Base-by-base conservation (phyloP, 2,888 invertebrate species). In the Lacanobia wlatinum region DNA sequence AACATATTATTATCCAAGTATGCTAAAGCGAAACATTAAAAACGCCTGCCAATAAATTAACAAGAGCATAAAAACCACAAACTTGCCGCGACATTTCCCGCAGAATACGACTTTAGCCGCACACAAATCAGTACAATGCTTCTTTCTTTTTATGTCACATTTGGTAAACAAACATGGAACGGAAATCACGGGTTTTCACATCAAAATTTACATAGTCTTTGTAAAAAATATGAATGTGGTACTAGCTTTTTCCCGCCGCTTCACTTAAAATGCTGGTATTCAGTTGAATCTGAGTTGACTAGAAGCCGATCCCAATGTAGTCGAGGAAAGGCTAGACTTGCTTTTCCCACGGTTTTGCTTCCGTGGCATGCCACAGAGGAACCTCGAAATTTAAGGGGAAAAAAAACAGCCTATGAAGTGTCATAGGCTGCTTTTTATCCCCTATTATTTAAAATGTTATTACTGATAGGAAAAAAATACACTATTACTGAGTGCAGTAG, bases 31-130 rank as follows among this genome's bases (percentile, higher is more conserved):
- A 14, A 43, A 58, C 23, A 23, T 58, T 16, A 14, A 18, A 16
- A 46, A 46, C 16, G 43, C 38, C 38, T 71, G 18, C 12, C 46
- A 59, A 71, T 78, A 73, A 71, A 78, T 14, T 71, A 71, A 78
- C 50, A 43, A 73, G 43, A 43, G 12, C 10, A 61, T 61, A 79
- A 79, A 79, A 79, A 52, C 50, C 18, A 7, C 28, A 6, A n/a
- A 16, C 21, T 71, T 23, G 34, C 16, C 38, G 18, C 46, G 43
- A 61, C 16, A 12, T 50, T 38, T 38, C 3, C 14, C 38, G 3
- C 34, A 38, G 34, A 34, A 38, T 12, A 59, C 59, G 18, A 61
- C 66, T 46, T 23, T 12, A 21, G 28, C 16, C 8, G 16, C 8
- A 50, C 23, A 76, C 58, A 58, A 74, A 62, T 67, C 34, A 16